A percentile compares a stretch with the other conserved stretches of the same genome.
Conservation (phyloP, 2,113 vertebrate genomes). For the Lampris megalopsis region DNA sequence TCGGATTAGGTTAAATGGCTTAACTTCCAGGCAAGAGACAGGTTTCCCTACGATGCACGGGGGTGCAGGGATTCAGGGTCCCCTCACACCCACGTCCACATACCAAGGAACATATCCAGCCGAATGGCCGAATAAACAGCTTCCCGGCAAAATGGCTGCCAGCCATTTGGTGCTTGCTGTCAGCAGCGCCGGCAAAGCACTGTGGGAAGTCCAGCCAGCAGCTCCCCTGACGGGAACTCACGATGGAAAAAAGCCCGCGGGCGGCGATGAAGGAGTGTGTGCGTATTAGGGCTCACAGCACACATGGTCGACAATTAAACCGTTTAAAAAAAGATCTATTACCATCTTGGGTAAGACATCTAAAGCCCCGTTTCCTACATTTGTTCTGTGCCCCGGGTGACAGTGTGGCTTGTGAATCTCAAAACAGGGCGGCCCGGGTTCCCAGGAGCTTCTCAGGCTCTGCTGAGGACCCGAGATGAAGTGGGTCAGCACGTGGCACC, state of each 20-base stretch:
- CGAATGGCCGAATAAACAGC: constrained; percentile 32
- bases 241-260: constrained; percentile 45
- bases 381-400: constrained; percentile 8
- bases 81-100: constrained; percentile 3
- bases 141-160: constrained; percentile 50
- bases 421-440: constrained; percentile 11
- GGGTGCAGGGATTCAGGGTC: constrained; percentile 30
- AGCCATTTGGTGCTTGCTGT: neutral
- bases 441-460: constrained; percentile 21
- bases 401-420: constrained; percentile 47
- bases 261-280: constrained; percentile 19
- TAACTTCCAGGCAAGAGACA: constrained; percentile 77
- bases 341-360: constrained; percentile 17
- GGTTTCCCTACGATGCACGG: constrained; percentile 50
- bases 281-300: constrained; percentile 26
- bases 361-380: neutral
- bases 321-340: constrained; percentile 70
- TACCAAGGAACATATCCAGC: neutral
- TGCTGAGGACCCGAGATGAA: constrained; percentile 4
- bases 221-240: constrained; percentile 25
- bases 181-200: constrained; percentile 27
- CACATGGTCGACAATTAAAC: constrained; percentile 57
- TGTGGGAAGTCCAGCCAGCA: constrained; percentile 53
- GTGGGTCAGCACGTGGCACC: neutral
- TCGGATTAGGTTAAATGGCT: constrained; percentile 87